These are phyloP conservation scores for Cairina moschata DNA, from an alignment of 2,113 vertebrate genomes.

Conservation along the genomic window DNA sequence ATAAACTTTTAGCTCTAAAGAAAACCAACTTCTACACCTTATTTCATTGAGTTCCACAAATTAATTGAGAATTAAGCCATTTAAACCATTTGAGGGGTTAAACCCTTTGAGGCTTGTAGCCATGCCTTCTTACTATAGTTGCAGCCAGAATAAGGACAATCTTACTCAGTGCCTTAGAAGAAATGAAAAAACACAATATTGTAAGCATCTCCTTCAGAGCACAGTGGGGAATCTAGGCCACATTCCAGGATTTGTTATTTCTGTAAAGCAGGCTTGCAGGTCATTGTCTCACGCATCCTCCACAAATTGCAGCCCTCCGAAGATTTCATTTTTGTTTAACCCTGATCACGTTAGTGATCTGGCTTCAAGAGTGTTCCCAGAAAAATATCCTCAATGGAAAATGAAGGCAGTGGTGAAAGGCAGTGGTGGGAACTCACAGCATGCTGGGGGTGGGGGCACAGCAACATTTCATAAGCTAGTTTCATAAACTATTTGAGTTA, in stretches of 20 bases:
- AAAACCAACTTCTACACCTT: neutral
- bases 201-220: neutral
- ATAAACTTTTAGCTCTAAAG: neutral
- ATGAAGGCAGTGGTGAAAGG: neutral
- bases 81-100: no score
- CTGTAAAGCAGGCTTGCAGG: neutral
- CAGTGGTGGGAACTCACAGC: neutral
- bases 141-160: neutral
- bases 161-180: neutral
- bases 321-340: neutral
- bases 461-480: neutral
- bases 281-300: slow-evolving; percentile 7
- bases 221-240: neutral
- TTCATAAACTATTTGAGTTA: neutral
- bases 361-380: neutral
- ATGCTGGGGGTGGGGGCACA: rapidly evolving
- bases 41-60: neutral
- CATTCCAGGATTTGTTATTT: neutral
- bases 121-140: neutral
- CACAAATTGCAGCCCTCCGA: neutral
- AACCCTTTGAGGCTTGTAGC: neutral
- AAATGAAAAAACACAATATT: neutral
- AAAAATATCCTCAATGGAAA: neutral
- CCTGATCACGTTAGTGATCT: neutral
- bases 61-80: neutral